A percentile compares a stretch with the other conserved stretches of the same genome.
phyloP scores from a whole-genome alignment of 2,113 vertebrate species.

The Noturus placidus region DNA sequence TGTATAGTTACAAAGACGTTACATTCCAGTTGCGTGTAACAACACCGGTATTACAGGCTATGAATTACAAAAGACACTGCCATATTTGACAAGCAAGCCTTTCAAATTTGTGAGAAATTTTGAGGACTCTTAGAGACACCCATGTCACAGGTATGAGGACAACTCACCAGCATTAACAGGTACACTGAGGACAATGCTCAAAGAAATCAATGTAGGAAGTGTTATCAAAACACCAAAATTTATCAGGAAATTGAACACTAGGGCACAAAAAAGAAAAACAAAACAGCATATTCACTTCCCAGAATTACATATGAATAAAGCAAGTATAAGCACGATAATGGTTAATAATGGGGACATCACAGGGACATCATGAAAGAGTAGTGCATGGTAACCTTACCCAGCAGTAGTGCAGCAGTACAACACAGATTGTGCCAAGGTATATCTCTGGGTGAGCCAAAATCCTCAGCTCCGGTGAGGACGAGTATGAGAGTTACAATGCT shows the following conservation, averaged over 20 bases:
- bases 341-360: constrained; percentile 22
- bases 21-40: not conserved
- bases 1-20: not conserved
- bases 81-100: not conserved
- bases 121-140: not conserved
- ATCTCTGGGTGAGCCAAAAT: constrained; percentile 75
- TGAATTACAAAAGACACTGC: not conserved
- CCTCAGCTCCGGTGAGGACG: constrained; percentile 82
- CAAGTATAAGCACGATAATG: not conserved
- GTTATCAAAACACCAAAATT: constrained; percentile 85
- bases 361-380: not conserved
- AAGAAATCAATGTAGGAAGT: constrained; percentile 83
- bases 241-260: constrained; percentile 86
- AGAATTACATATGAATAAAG: constrained; percentile 3
- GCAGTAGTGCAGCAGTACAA: constrained; percentile 78
- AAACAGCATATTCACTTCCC: not conserved
- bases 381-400: constrained; percentile 70
- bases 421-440: constrained; percentile 83
- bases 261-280: constrained; percentile 41
- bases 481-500: constrained; percentile 80
- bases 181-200: constrained; percentile 83
- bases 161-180: constrained; percentile 82
- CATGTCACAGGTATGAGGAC: constrained; percentile 1
- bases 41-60: not conserved
- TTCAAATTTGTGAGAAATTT: not conserved